Conservation (phyloP, 2,113 vertebrate species). For the Sorex fumeus region DNA sequence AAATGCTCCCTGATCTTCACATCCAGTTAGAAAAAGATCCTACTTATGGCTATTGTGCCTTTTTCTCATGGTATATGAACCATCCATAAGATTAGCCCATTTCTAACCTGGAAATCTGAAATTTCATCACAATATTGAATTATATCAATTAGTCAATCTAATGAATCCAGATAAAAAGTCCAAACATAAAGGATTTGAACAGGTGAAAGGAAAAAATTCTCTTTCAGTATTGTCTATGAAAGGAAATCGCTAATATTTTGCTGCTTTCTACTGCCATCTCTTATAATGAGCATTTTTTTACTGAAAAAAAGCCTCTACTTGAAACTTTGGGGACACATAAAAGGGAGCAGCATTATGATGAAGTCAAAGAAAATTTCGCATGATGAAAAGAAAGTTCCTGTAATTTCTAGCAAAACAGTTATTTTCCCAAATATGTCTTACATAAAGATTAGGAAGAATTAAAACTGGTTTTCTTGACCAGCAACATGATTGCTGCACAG, state of each 20-base stretch:
- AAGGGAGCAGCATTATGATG: neutral
- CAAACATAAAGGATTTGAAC: neutral
- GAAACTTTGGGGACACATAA: neutral
- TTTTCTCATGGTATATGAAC: slow-evolving; percentile 13
- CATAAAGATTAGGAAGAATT: neutral
- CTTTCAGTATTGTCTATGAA: neutral
- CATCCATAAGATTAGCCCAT: neutral
- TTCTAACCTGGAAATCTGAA: slow-evolving; percentile 36
- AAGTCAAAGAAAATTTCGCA: neutral
- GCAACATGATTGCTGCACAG: neutral
- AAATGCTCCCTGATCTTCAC: neutral
- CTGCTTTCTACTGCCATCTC: neutral
- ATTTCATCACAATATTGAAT: neutral
- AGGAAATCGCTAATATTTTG: neutral
- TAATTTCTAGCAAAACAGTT: neutral
- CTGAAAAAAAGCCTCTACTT: neutral
- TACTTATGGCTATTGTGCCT: neutral
- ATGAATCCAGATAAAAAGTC: neutral
- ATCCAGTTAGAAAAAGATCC: slow-evolving; percentile 11
- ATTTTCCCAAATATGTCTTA: neutral
- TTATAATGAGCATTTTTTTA: neutral
- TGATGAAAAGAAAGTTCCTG: neutral
- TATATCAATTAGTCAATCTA: neutral
- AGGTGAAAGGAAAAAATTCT: neutral
- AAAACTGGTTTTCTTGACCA: neutral